Percentiles rank a stretch among this genome's conserved stretches.
phyloP scores from a whole-genome alignment of 2,888 invertebrate genomes.

The Diarsia rubi region DNA sequence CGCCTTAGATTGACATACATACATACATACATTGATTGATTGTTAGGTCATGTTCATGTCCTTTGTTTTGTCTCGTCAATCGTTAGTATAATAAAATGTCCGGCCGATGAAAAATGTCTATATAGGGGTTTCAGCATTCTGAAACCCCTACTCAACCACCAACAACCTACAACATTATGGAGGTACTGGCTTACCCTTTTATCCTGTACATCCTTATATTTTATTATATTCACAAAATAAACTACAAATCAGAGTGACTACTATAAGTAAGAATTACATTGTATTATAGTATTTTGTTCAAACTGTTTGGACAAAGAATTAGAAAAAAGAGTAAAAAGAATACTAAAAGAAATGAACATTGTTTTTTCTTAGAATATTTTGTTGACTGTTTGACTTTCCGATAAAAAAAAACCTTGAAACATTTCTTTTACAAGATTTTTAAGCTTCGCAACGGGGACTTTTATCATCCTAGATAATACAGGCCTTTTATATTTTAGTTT shows the following conservation, averaged over 20 bases:
- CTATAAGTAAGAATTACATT: slow-evolving; percentile 1
- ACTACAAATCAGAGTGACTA: not conserved
- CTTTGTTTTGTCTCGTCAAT: too few relatives aligned
- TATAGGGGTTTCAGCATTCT: too few relatives aligned
- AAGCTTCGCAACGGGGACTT: slow-evolving; percentile 16
- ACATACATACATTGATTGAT: too few relatives aligned
- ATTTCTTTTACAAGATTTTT: slow-evolving; percentile 29
- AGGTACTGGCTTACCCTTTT: too few relatives aligned
- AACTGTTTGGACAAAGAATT: slow-evolving; percentile 5
- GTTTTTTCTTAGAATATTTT: not conserved
- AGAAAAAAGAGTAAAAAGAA: not conserved
- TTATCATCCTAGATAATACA: slow-evolving; percentile 49
- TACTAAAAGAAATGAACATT: not conserved
- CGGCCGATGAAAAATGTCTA: too few relatives aligned
- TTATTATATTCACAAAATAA: slow-evolving; percentile 10
- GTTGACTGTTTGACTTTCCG: not conserved
- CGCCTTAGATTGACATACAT: too few relatives aligned
- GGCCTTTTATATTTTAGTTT: slow-evolving; percentile 41
- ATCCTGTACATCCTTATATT: too few relatives aligned
- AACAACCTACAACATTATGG: too few relatives aligned
- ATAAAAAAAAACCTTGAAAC: slow-evolving; percentile 5
- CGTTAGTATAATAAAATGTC: too few relatives aligned
- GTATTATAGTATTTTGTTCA: not conserved
- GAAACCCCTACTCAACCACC: too few relatives aligned
- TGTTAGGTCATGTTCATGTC: too few relatives aligned